These are phyloP conservation scores for Celastrina argiolus DNA, from an alignment of 2,888 invertebrate species.

Conservation along the genomic window DNA sequence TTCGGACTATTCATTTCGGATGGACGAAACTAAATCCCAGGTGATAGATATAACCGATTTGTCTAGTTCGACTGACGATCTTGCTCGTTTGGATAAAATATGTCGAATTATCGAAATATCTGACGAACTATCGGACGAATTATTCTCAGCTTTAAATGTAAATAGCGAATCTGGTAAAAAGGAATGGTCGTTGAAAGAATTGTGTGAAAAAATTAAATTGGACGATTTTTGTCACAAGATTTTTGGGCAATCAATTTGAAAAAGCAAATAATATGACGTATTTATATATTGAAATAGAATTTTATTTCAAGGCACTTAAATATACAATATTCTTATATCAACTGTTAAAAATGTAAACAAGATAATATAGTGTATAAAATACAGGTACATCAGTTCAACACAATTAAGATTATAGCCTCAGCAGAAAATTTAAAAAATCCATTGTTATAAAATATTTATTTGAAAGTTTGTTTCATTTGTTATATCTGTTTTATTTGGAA, in stretches of 20 bases:
- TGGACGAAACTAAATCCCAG: conserved; percentile 58
- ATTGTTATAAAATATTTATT: conserved; percentile 19
- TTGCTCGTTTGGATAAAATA: conserved; percentile 61
- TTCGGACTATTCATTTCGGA: conserved; percentile 59
- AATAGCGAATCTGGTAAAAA: conserved; percentile 36
- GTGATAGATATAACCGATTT: conserved; percentile 58
- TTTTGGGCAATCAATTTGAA: conserved; percentile 41
- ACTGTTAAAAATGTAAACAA: conserved; percentile 28
- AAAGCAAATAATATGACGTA: neutral
- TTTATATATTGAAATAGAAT: conserved; percentile 19
- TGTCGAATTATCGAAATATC: conserved; percentile 71
- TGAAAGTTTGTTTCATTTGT: neutral
- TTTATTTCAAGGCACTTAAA: conserved; percentile 40
- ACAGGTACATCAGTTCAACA: conserved; percentile 26
- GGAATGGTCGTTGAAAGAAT: conserved; percentile 66
- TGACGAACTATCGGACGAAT: conserved; percentile 61
- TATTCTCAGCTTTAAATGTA: conserved; percentile 49
- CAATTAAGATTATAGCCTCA: neutral
- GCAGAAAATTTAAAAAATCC: neutral
- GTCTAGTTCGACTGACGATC: conserved; percentile 59
- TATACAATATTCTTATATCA: conserved; percentile 28
- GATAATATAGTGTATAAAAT: conserved; percentile 29
- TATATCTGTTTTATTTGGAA: too few relatives aligned
- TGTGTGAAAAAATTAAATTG: conserved; percentile 61
- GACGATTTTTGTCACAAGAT: conserved; percentile 66